Base-by-base conservation (phyloP, 2,113 vertebrate species). In the Nothocercus julius region DNA sequence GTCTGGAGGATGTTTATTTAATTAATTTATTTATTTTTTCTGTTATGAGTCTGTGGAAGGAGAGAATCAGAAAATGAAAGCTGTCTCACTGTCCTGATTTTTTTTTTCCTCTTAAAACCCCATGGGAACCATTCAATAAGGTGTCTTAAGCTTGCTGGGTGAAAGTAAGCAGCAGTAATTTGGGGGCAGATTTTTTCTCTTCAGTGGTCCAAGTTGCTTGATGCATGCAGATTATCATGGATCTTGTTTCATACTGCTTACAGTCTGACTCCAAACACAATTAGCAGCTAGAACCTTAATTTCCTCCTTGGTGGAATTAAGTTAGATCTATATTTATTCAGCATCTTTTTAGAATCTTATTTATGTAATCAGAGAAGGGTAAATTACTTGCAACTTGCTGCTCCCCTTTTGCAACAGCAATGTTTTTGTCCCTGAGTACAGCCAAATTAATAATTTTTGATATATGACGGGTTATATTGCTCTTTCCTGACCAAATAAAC, bases 401-500 rank as follows among this genome's bases (percentile, higher is more conserved):
- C 9, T 78, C 8, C 17, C 56, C 2, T 93, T 17, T 74, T 89
- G 47, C 44, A 93, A 72, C 69, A 63, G 80, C 45, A 75, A 68
- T 89, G 20, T 59, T 97, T 96, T 95, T 83, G 82, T 94, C 63
- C 36, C 80, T 9, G 87, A 93, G 49, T 77, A 91, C 34, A 81
- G 74, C 22, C 79, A 94, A 96, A 97, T 97, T 95, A 97, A 93
- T 93, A 91, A 93, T 95, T 83, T 90, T 90, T 95, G 75, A 92
- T 96, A 13, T 80, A 88, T 94, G 62, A 40, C 74, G 93, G 79
- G 83, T 97, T 92, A 82, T 89, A 95, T 83, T 92, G 62, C 79
- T 92, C 91, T 97, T 97, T 94, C 38, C 89, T 95, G 87, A 96
- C 80, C 82, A 97, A 93, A 95, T 96, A 96, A 96, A 92, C 93